Conservation (phyloP, 2,888 invertebrate genomes). For the Marronus borbonicus region DNA sequence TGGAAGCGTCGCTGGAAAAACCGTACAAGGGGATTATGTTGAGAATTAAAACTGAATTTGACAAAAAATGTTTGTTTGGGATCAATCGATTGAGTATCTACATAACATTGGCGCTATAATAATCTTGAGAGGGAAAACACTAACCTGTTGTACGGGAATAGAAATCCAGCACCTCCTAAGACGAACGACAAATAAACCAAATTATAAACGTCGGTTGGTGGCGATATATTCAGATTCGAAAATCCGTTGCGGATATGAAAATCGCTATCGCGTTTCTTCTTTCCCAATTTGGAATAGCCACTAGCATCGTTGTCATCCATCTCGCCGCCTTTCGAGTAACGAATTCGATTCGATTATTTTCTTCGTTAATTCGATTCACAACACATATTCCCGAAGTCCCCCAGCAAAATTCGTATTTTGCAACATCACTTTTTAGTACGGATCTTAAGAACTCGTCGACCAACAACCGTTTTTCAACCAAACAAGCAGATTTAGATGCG, state of each 20-base stretch:
- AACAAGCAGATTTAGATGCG: not conserved
- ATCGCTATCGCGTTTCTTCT: constrained; percentile 62
- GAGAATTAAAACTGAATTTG: no score
- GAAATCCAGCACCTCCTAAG: constrained; percentile 90
- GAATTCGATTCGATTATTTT: no score
- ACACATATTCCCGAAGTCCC: not conserved
- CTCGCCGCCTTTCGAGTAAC: not conserved
- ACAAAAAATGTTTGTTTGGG: no score
- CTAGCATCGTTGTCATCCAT: constrained; percentile 65
- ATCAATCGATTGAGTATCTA: no score
- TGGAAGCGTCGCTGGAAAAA: no score
- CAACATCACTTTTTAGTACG: no score
- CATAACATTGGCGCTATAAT: no score
- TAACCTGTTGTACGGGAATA: constrained; percentile 93
- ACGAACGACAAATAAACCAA: constrained; percentile 83
- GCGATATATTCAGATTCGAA: constrained; percentile 73
- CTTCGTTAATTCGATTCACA: not conserved
- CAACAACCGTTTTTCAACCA: not conserved
- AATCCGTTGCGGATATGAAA: constrained; percentile 70
- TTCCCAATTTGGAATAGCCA: constrained; percentile 66
- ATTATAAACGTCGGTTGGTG: constrained; percentile 81
- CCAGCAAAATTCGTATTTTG: no score
- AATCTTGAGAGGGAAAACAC: not conserved
- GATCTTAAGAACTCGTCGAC: no score
- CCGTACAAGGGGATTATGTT: no score